Conservation (phyloP, 2,113 vertebrate genomes). For the Nerophis ophidion region DNA sequence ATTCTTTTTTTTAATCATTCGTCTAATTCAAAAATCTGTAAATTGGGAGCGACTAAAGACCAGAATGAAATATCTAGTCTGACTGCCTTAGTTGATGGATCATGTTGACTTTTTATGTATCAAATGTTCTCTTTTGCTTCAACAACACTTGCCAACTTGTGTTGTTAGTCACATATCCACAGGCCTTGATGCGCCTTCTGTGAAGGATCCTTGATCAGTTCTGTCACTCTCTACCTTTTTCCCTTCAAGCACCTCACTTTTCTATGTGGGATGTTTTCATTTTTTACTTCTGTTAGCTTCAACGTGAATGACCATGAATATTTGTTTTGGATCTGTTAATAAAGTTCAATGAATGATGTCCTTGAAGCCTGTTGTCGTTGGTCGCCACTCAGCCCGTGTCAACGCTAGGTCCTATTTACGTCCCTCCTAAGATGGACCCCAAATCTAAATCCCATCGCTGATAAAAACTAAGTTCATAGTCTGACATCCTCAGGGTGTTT, state of each 20-base stretch:
- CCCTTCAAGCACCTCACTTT: slow-evolving; percentile 12
- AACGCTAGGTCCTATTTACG: too few relatives aligned
- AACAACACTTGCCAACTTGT: slow-evolving; percentile 21
- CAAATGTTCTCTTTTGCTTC: slow-evolving; percentile 18
- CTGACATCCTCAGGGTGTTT: slow-evolving; percentile 10
- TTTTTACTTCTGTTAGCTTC: slow-evolving; percentile 32
- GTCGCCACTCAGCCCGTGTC: too few relatives aligned
- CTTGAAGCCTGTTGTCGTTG: neutral
- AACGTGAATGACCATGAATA: slow-evolving; percentile 52
- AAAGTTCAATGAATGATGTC: slow-evolving; percentile 54
- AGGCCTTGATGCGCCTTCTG: slow-evolving; percentile 58
- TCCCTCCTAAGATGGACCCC: neutral
- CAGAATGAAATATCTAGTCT: slow-evolving; percentile 9
- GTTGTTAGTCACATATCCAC: slow-evolving; percentile 18
- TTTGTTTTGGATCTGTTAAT: slow-evolving; percentile 66
- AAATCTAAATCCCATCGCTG: slow-evolving; percentile 17
- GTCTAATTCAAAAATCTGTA: slow-evolving; percentile 3
- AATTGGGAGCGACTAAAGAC: neutral
- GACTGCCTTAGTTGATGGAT: neutral
- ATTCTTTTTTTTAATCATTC: slow-evolving; percentile 3
- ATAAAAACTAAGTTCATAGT: slow-evolving; percentile 17
- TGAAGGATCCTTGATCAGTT: slow-evolving; percentile 64
- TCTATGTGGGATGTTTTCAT: slow-evolving; percentile 26
- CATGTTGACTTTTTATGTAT: neutral
- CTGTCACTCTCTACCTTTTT: neutral